Conservation (phyloP, 2,888 invertebrate species). For the Xylota sylvarum region DNA sequence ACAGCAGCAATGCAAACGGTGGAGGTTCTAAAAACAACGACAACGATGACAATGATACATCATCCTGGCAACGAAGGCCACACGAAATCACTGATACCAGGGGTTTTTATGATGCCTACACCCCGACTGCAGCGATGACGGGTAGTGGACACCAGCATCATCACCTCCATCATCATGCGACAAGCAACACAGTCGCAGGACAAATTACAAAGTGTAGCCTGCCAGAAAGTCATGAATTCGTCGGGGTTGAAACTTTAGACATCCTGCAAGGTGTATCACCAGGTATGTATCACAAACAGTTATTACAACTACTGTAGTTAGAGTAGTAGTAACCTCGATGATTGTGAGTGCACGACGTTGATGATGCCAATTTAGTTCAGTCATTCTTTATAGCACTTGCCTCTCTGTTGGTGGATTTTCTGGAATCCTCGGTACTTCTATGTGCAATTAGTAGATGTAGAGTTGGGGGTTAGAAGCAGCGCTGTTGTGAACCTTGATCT, state of each 20-base stretch:
- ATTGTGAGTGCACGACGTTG: slow-evolving; percentile 58
- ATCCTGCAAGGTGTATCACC: slow-evolving; percentile 84
- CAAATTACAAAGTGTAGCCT: slow-evolving; percentile 72
- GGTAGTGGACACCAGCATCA: slow-evolving; percentile 79
- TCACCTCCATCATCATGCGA: slow-evolving; percentile 76
- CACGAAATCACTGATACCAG: slow-evolving; percentile 69
- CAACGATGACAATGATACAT: slow-evolving; percentile 63
- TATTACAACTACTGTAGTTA: slow-evolving; percentile 20
- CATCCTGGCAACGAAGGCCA: slow-evolving; percentile 68
- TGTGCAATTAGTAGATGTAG: slow-evolving; percentile 46
- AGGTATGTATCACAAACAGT: slow-evolving; percentile 80
- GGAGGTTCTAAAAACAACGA: slow-evolving; percentile 53
- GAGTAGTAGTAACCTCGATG: slow-evolving; percentile 20
- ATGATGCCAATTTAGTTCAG: slow-evolving; percentile 65
- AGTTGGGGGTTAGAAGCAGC: background rate
- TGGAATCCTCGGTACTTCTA: slow-evolving; percentile 37
- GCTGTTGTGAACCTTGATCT: slow-evolving; percentile 53
- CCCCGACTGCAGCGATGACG: slow-evolving; percentile 57
- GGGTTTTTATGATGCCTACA: slow-evolving; percentile 73
- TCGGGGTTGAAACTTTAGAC: slow-evolving; percentile 84
- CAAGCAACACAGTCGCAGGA: slow-evolving; percentile 75
- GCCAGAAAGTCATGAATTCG: slow-evolving; percentile 81
- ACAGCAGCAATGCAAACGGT: slow-evolving; percentile 9
- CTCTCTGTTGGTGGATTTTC: slow-evolving; percentile 17
- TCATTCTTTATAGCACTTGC: slow-evolving; percentile 20